These are phyloP conservation scores for Microcebus tavaratra DNA, from an alignment of 2,113 vertebrate species.

Conservation along the genomic window DNA sequence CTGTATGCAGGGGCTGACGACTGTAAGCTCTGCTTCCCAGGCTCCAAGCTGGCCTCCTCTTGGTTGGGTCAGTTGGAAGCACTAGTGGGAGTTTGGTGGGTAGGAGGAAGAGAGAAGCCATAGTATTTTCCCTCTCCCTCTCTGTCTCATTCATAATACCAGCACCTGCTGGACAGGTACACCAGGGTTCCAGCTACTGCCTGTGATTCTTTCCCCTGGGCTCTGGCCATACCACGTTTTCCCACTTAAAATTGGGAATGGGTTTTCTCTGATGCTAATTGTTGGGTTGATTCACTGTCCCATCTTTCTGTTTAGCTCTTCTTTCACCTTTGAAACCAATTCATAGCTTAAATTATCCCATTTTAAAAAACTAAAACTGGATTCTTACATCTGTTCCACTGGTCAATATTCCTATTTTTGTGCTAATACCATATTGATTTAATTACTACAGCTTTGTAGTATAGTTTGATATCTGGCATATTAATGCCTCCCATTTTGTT, in stretches of 20 bases:
- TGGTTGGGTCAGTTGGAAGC: background rate
- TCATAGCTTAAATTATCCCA: background rate
- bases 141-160: background rate
- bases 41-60: background rate
- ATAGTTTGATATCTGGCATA: no score
- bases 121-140: background rate
- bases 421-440: no score
- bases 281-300: background rate
- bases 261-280: background rate
- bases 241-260: background rate
- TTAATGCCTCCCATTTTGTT: no score
- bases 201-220: background rate
- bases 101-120: background rate
- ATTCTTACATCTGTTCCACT: no score
- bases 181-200: background rate
- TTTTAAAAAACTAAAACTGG: background rate
- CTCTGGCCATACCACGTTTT: background rate
- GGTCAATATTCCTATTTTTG: no score
- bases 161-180: background rate
- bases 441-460: no score
- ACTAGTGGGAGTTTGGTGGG: background rate
- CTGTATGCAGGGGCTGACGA: background rate
- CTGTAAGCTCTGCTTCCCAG: background rate
- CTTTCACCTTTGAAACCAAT: background rate
- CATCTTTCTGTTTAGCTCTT: background rate